Percentiles rank a stretch among this genome's conserved stretches.
These are phyloP conservation scores for Mirza zaza DNA, from an alignment of 2,113 vertebrate genomes.

Conservation along the genomic window DNA sequence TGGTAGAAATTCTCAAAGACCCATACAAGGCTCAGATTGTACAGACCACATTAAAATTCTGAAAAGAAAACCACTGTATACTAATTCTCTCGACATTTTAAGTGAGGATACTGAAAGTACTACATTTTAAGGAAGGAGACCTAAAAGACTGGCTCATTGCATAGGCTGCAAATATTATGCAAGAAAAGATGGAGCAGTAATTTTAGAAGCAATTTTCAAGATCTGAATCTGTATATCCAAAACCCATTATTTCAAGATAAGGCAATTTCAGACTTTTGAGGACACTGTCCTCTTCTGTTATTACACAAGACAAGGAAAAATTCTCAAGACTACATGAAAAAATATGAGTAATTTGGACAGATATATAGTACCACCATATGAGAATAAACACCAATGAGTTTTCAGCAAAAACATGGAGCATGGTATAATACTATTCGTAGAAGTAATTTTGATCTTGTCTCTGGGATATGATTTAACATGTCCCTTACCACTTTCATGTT, in stretches of 20 bases:
- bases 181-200: background rate
- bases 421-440: background rate
- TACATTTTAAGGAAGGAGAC: background rate
- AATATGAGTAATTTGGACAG: background rate
- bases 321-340: background rate
- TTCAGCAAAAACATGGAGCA: background rate
- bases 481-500: background rate
- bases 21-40: background rate
- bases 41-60: background rate
- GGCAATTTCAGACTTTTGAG: background rate
- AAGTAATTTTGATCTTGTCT: background rate
- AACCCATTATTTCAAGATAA: conserved; percentile 35
- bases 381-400: background rate
- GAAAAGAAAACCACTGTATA: background rate
- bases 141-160: background rate
- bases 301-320: background rate
- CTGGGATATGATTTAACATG: background rate
- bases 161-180: background rate
- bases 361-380: background rate
- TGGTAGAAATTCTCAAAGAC: background rate
- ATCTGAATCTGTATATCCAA: background rate
- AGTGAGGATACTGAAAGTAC: background rate
- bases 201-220: conserved; percentile 37
- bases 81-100: background rate
- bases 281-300: background rate